Percentiles rank a stretch among this genome's conserved stretches.
These are phyloP conservation scores for Pardosa pseudoannulata DNA, from an alignment of 2,888 invertebrate species.

Conservation along the genomic window DNA sequence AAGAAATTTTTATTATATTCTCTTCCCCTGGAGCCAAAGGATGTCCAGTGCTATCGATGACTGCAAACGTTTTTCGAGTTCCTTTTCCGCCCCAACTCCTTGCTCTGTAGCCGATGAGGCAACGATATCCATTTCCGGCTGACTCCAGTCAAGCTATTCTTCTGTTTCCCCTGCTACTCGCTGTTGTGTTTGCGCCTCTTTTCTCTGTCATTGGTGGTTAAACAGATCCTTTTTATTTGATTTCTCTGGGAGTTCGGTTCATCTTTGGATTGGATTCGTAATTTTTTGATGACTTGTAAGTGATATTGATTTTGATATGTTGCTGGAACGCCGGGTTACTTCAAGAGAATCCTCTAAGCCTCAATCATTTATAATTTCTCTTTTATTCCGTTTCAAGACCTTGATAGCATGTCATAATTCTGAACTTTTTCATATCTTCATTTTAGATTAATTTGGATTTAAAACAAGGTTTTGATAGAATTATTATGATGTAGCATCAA, in stretches of 20 bases:
- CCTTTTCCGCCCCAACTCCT: no score
- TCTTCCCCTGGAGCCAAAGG: no score
- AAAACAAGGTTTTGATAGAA: no score
- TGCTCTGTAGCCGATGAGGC: neutral
- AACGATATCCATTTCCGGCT: constrained; percentile 2
- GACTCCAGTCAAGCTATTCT: neutral
- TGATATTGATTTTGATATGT: constrained; percentile 33
- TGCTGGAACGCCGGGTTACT: neutral
- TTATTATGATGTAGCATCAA: no score
- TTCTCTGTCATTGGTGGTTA: neutral
- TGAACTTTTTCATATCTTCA: no score
- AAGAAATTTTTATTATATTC: no score
- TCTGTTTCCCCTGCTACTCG: neutral
- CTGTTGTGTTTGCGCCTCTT: constrained; percentile 7
- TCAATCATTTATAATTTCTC: no score
- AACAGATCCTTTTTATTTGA: constrained; percentile 21
- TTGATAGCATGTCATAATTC: no score
- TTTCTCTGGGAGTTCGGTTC: constrained; percentile 21
- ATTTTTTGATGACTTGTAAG: constrained; percentile 49
- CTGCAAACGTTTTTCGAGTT: neutral
- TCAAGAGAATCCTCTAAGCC: neutral
- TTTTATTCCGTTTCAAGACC: no score
- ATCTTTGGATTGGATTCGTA: constrained; percentile 39
- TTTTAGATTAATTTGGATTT: no score
- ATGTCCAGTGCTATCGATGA: neutral